A percentile compares a stretch with the other conserved stretches of the same genome.
Evolutionary conservation across 2,113 vertebrate species (phyloP).

Genomic region (Montifringilla adamsi): DNA sequence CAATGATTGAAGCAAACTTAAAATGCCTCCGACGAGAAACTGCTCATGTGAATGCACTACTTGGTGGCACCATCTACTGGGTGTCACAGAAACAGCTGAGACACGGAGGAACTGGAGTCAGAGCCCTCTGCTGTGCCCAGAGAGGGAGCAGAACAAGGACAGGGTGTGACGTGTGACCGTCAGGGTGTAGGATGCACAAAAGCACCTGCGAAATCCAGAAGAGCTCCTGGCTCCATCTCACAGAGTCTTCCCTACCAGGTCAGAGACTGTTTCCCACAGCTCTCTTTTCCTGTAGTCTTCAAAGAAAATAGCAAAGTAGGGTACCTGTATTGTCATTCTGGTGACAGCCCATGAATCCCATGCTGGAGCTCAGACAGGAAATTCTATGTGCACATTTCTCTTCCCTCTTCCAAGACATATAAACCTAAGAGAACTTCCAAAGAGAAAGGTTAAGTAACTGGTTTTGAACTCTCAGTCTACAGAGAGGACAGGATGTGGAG

Average conservation of each 20-base stretch:
- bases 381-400: not conserved
- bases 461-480: not conserved
- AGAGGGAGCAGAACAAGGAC: not conserved
- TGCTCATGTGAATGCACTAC: fast-evolving
- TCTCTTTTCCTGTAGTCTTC: not conserved
- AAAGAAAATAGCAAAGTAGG: not conserved
- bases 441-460: not conserved
- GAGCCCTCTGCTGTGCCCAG: not conserved
- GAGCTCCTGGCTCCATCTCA: not conserved
- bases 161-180: fast-evolving
- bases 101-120: fast-evolving
- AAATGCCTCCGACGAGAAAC: slow-evolving; percentile 15
- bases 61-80: slow-evolving; percentile 32
- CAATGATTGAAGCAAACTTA: not conserved
- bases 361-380: not conserved
- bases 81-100: not conserved
- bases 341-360: not conserved
- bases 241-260: no score
- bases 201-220: not conserved
- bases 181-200: fast-evolving
- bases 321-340: not conserved
- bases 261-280: not conserved
- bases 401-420: not conserved
- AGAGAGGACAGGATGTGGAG: not conserved
- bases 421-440: not conserved